A percentile compares a stretch with the other conserved stretches of the same genome.
phyloP scores from a whole-genome alignment of 2,797 vertebrate genomes.

The Scyliorhinus canicula region DNA sequence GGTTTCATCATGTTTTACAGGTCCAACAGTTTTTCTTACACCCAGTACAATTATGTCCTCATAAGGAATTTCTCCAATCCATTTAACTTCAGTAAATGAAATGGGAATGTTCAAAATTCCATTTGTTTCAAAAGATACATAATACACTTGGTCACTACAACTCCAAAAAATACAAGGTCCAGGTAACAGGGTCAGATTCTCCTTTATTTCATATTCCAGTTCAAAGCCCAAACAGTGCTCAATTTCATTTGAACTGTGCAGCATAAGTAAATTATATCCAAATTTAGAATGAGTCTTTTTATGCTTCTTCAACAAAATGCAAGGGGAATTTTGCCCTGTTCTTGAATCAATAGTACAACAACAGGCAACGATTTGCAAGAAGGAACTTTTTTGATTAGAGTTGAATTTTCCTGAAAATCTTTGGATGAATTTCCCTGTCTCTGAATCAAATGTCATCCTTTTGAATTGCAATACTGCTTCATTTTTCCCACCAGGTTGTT shows the following conservation, averaged over 20 bases:
- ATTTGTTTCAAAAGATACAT: conserved; percentile 54
- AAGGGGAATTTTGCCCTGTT: conserved; percentile 62
- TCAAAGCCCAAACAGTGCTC: conserved; percentile 63
- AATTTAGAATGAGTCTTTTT: conserved; percentile 47
- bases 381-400: conserved; percentile 47
- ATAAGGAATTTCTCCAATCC: conserved; percentile 64
- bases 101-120: conserved; percentile 60
- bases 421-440: conserved; percentile 57
- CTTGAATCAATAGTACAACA: conserved; percentile 56
- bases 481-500: conserved; percentile 39
- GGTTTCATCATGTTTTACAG: conserved; percentile 41
- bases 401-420: conserved; percentile 54
- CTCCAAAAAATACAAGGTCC: conserved; percentile 81
- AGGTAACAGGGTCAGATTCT: conserved; percentile 58
- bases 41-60: conserved; percentile 67
- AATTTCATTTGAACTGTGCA: conserved; percentile 60
- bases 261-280: conserved; percentile 64
- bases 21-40: conserved; percentile 45
- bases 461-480: conserved; percentile 54
- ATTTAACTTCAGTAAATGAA: conserved; percentile 57
- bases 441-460: conserved; percentile 60
- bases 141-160: conserved; percentile 58
- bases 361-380: conserved; percentile 60
- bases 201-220: conserved; percentile 63
- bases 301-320: conserved; percentile 61